phyloP scores from a whole-genome alignment of 2,797 vertebrate genomes.

The Clamator glandarius region DNA sequence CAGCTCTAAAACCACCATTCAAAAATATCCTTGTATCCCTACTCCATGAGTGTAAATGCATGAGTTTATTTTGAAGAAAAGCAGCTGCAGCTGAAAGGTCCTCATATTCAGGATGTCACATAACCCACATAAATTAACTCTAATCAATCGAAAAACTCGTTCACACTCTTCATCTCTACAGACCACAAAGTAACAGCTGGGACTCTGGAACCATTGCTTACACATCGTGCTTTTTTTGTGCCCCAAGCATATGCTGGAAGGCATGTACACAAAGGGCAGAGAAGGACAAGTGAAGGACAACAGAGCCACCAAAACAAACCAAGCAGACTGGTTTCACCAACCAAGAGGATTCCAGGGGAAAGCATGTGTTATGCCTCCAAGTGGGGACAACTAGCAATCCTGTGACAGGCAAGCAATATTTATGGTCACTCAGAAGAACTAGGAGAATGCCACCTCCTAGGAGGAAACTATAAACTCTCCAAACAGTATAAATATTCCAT shows the following conservation, averaged over 20 bases:
- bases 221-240: not conserved
- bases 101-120: not conserved
- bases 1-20: not conserved
- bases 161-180: constrained; percentile 24
- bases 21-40: not conserved
- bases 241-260: not conserved
- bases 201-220: not conserved
- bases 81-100: not conserved
- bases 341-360: not conserved
- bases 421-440: not conserved
- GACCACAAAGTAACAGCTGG: constrained; percentile 31
- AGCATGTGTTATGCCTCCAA: not conserved
- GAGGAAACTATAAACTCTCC: not conserved
- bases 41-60: not conserved
- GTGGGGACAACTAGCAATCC: not conserved
- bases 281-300: constrained; percentile 13
- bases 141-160: constrained; percentile 24
- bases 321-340: not conserved
- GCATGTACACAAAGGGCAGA: not conserved
- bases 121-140: not conserved
- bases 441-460: not conserved
- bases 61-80: not conserved
- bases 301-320: not conserved
- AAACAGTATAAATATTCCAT: not conserved
- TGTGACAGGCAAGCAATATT: not conserved